Percentiles rank a stretch among this genome's conserved stretches.
phyloP scores from a whole-genome alignment of 2,888 invertebrate genomes.

The Pasiphila rectangulata region DNA sequence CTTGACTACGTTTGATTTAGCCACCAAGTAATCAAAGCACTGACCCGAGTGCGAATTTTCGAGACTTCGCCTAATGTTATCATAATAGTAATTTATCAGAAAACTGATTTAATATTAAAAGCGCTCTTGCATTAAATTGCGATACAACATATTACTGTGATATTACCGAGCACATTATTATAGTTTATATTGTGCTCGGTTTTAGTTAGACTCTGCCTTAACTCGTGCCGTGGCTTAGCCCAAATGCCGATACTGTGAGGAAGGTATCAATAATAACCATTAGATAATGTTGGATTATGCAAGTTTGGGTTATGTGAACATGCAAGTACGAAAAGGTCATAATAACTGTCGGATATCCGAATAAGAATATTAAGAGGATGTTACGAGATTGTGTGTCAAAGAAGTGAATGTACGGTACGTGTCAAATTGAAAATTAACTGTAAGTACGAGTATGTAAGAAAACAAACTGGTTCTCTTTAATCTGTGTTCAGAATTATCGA shows the following conservation, averaged over 20 bases:
- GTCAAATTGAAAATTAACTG: no score
- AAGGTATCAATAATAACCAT: constrained; percentile 18
- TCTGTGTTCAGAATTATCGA: no score
- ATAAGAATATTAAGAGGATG: constrained; percentile 18
- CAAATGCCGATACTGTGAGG: constrained; percentile 30
- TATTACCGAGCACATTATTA: no score
- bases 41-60: not conserved
- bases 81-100: not conserved
- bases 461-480: no score
- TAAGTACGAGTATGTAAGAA: no score
- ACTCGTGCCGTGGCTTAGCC: not conserved
- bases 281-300: constrained; percentile 22
- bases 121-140: not conserved
- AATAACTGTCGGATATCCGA: constrained; percentile 36
- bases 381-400: constrained; percentile 3
- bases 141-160: no score
- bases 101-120: not conserved
- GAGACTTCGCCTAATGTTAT: not conserved
- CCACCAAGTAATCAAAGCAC: no score
- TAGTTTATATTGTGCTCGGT: not conserved
- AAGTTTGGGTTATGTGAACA: constrained; percentile 25
- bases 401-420: constrained; percentile 2
- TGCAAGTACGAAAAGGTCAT: constrained; percentile 34
- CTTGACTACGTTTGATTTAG: not conserved
- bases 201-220: not conserved